Evolutionary conservation across 2,113 vertebrate genomes (phyloP).

Genomic region (Cynocephalus volans): DNA sequence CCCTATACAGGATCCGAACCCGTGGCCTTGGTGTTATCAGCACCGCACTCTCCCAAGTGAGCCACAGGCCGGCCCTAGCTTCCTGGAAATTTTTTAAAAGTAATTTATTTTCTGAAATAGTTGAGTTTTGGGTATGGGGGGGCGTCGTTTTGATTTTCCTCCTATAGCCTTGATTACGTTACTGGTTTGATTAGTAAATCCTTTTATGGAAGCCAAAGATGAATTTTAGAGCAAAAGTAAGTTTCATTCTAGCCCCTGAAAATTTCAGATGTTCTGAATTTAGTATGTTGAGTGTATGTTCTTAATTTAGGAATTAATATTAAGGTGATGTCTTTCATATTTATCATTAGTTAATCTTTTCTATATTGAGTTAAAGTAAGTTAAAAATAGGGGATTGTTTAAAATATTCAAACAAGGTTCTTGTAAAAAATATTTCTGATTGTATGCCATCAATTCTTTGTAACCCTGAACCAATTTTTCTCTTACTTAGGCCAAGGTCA

Average conservation of each 20-base stretch:
- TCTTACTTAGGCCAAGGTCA: background rate
- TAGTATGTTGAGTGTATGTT: background rate
- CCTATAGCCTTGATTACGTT: background rate
- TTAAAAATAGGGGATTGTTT: background rate
- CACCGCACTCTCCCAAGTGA: too few relatives aligned
- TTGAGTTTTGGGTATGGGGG: background rate
- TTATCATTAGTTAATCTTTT: background rate
- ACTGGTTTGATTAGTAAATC: constrained; percentile 21
- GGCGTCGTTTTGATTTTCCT: background rate
- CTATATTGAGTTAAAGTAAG: background rate
- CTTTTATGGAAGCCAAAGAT: background rate
- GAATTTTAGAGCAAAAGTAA: constrained; percentile 63
- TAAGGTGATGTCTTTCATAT: background rate
- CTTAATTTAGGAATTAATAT: constrained; percentile 53
- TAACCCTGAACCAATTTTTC: background rate
- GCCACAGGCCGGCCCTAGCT: background rate
- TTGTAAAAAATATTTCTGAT: constrained; percentile 27
- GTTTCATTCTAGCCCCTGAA: background rate
- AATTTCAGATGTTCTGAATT: constrained; percentile 34
- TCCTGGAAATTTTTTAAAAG: background rate
- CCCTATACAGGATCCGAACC: too few relatives aligned
- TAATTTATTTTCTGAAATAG: constrained; percentile 19
- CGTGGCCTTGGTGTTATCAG: too few relatives aligned
- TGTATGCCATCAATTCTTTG: background rate
- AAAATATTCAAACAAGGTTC: background rate